phyloP scores from a whole-genome alignment of 1,140 invertebrate species.

The Belonocnema kinseyi region DNA sequence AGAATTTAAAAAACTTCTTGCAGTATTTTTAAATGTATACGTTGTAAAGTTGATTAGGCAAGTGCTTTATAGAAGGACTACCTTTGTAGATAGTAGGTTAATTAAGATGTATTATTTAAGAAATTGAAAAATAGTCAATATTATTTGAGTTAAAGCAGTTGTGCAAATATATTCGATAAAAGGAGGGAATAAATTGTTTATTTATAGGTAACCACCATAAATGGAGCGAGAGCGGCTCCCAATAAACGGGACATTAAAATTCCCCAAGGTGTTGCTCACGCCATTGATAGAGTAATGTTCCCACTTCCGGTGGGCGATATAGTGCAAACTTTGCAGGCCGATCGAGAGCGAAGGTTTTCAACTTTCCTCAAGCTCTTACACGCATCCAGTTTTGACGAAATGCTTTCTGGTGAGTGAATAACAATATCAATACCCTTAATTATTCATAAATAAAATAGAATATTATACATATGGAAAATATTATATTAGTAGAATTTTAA shows the following conservation, averaged over 20 bases:
- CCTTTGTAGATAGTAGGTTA: constrained; percentile 9
- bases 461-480: background rate
- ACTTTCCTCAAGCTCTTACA: constrained; percentile 86
- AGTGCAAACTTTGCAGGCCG: constrained; percentile 87
- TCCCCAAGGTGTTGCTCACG: constrained; percentile 89
- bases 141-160: background rate
- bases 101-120: background rate
- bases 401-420: constrained; percentile 79
- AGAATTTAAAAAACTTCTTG: too few relatives aligned
- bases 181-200: constrained; percentile 3
- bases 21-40: too few relatives aligned
- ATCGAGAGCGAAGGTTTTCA: constrained; percentile 86
- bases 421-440: constrained; percentile 11
- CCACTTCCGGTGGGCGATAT: constrained; percentile 89
- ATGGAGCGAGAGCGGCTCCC: constrained; percentile 85
- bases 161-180: background rate
- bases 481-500: too few relatives aligned
- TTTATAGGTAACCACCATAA: constrained; percentile 85
- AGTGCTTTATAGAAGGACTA: background rate
- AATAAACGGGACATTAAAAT: constrained; percentile 89
- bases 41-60: too few relatives aligned
- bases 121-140: background rate
- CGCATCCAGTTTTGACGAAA: constrained; percentile 84
- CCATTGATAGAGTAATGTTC: constrained; percentile 91
- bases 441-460: background rate